phyloP scores from a whole-genome alignment of 2,888 invertebrate genomes.

The Acleris emargana region DNA sequence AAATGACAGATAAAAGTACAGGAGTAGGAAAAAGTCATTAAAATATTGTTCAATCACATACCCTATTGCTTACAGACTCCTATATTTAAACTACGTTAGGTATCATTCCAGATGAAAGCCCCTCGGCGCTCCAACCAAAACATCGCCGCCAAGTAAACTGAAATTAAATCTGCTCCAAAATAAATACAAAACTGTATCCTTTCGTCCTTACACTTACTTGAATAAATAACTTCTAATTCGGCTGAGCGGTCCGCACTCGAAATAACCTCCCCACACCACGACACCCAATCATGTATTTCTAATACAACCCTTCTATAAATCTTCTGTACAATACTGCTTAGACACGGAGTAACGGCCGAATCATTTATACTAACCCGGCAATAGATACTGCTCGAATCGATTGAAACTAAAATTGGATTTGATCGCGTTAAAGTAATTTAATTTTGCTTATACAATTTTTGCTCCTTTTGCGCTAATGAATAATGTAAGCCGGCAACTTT shows the following conservation, averaged over 20 bases:
- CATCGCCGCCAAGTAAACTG: constrained; percentile 22
- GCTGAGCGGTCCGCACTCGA: constrained; percentile 29
- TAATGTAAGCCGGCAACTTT: constrained; percentile 31
- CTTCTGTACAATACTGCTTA: constrained; percentile 12
- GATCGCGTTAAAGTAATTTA: constrained; percentile 33
- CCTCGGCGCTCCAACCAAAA: constrained; percentile 3
- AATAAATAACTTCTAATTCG: constrained; percentile 35
- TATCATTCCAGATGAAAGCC: constrained; percentile 14
- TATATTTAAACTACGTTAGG: background rate
- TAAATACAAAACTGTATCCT: constrained; percentile 38
- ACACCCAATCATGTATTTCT: background rate
- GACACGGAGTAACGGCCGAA: background rate
- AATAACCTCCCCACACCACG: constrained; percentile 29
- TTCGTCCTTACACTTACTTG: constrained; percentile 37
- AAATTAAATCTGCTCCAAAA: constrained; percentile 37
- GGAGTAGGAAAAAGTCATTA: no score
- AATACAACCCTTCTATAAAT: background rate
- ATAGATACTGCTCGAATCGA: background rate
- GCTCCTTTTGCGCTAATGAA: constrained; percentile 37
- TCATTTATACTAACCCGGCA: background rate
- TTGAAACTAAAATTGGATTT: constrained; percentile 7
- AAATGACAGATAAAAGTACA: no score
- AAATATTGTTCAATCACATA: no score
- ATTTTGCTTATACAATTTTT: constrained; percentile 39
- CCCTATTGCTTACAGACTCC: background rate